Percentiles rank a stretch among this genome's conserved stretches.
These are phyloP conservation scores for Platypus cylindrus DNA, from an alignment of 2,888 invertebrate species.

Conservation along the genomic window DNA sequence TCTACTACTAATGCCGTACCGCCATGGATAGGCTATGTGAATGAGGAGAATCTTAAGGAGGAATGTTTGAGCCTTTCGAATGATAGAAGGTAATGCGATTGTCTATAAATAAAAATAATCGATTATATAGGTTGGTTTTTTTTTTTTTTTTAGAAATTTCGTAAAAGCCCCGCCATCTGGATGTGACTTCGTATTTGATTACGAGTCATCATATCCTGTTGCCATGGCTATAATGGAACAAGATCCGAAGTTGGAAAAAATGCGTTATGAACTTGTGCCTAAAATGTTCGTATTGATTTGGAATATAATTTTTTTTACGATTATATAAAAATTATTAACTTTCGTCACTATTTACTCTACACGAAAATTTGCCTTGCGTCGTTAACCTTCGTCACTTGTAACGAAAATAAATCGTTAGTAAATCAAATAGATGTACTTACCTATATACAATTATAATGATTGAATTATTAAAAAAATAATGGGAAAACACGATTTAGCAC, in stretches of 20 bases:
- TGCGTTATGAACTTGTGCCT: slow-evolving; percentile 98
- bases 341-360: too few relatives aligned
- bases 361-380: too few relatives aligned
- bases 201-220: slow-evolving; percentile 82
- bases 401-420: too few relatives aligned
- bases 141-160: slow-evolving; percentile 51
- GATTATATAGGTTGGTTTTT: too few relatives aligned
- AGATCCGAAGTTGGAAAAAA: slow-evolving; percentile 92
- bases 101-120: too few relatives aligned
- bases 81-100: slow-evolving; percentile 73
- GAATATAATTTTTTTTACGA: background rate
- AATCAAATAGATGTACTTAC: too few relatives aligned
- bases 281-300: slow-evolving; percentile 70
- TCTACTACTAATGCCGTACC: slow-evolving; percentile 59
- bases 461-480: too few relatives aligned
- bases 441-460: too few relatives aligned
- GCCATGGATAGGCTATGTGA: slow-evolving; percentile 92
- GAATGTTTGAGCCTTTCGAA: slow-evolving; percentile 90
- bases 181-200: slow-evolving; percentile 91
- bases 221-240: slow-evolving; percentile 90
- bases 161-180: slow-evolving; percentile 92
- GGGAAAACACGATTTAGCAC: too few relatives aligned
- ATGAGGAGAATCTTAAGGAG: slow-evolving; percentile 87
- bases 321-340: too few relatives aligned
- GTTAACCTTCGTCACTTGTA: too few relatives aligned